phyloP scores from a whole-genome alignment of 2,113 vertebrate species.

The Phoxinus phoxinus region DNA sequence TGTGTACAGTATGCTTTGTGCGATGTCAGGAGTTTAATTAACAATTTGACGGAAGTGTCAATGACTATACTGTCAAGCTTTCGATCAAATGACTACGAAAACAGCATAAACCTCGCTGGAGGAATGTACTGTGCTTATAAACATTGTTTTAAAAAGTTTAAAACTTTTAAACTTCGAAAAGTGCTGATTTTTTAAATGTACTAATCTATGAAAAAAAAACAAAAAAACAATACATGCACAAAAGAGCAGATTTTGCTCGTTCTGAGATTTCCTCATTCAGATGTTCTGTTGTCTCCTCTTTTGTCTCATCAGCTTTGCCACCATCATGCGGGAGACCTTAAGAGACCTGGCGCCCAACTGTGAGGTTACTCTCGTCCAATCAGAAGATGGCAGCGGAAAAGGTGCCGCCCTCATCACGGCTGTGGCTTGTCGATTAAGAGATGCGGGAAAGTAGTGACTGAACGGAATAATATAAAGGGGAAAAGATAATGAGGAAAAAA shows the following conservation, averaged over 20 bases:
- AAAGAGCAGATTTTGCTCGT: background rate
- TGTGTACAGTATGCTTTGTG: too few relatives aligned
- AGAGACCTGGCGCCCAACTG: slow-evolving; percentile 87
- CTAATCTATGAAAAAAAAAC: background rate
- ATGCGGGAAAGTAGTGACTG: slow-evolving; percentile 73
- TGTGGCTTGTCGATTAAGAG: slow-evolving; percentile 87
- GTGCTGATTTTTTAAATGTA: background rate
- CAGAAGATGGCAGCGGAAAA: slow-evolving; percentile 95
- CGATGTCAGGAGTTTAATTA: background rate
- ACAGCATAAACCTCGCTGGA: background rate
- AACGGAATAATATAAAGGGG: background rate
- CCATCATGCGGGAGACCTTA: slow-evolving; percentile 86
- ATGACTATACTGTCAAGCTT: background rate
- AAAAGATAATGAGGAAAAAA: background rate
- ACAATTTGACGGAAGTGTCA: background rate
- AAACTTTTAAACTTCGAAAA: too few relatives aligned
- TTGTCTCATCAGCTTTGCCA: slow-evolving; percentile 83
- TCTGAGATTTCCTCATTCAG: background rate
- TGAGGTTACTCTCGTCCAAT: slow-evolving; percentile 89
- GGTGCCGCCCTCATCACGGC: slow-evolving; percentile 96
- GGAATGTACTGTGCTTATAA: background rate
- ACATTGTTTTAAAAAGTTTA: background rate
- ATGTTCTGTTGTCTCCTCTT: background rate
- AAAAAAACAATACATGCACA: background rate
- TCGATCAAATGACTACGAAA: background rate